These are phyloP conservation scores for Andinoacara biseriatus DNA, from an alignment of 2,113 vertebrate genomes.

Conservation along the genomic window DNA sequence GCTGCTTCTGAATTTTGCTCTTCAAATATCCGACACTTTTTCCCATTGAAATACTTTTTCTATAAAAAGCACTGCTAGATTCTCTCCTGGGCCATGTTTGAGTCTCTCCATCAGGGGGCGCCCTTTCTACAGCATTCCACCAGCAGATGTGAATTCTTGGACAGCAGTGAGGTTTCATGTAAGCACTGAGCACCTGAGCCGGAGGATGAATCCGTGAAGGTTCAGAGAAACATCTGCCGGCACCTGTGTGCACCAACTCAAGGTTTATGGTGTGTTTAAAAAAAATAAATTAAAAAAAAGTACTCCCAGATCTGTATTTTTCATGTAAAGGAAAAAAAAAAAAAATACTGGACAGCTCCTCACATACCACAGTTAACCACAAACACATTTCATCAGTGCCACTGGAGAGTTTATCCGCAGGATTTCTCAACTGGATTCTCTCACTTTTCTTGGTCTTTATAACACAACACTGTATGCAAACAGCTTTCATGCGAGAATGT, in stretches of 20 bases:
- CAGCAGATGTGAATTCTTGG: neutral
- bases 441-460: neutral
- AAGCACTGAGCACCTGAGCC: neutral
- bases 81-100: neutral
- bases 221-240: neutral
- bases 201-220: neutral
- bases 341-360: neutral
- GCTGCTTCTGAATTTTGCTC: neutral
- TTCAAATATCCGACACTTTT: neutral
- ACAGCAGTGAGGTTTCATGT: neutral
- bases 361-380: slow-evolving; percentile 6
- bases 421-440: neutral
- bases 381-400: slow-evolving; percentile 11
- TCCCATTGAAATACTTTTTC: neutral
- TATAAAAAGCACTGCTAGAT: neutral
- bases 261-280: fast-evolving
- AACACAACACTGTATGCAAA: neutral
- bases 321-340: neutral
- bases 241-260: neutral
- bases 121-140: slow-evolving; percentile 5
- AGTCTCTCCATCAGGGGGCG: slow-evolving; percentile 63
- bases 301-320: neutral
- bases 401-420: neutral
- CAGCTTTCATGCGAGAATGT: fast-evolving
- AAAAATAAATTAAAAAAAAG: too few relatives aligned